These are phyloP conservation scores for Papilio aristodemus DNA, from an alignment of 1,140 invertebrate species.

Conservation along the genomic window DNA sequence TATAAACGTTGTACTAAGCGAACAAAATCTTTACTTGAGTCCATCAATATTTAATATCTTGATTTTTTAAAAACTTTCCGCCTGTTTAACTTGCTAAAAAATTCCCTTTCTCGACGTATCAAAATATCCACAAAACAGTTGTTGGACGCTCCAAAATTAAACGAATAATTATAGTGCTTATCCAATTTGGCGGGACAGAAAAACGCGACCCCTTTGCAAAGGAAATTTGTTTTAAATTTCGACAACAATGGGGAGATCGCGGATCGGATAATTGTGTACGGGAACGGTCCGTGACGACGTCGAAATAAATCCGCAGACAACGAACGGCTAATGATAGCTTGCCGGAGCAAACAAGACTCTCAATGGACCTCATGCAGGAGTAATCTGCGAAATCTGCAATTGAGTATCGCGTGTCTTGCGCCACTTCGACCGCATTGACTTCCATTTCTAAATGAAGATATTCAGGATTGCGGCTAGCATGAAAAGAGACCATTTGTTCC, in stretches of 20 bases:
- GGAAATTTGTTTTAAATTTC: conserved; percentile 80
- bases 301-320: conserved; percentile 61
- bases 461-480: conserved; percentile 15
- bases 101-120: conserved; percentile 50
- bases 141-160: conserved; percentile 59
- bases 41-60: neutral
- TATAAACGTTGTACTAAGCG: too few relatives aligned
- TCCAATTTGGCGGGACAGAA: conserved; percentile 75
- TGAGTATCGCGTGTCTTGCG: conserved; percentile 44
- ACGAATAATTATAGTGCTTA: conserved; percentile 76
- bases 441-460: conserved; percentile 35
- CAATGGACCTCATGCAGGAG: conserved; percentile 51
- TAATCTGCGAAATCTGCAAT: conserved; percentile 47
- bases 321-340: conserved; percentile 71
- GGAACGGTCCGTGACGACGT: conserved; percentile 65
- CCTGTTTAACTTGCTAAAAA: conserved; percentile 55
- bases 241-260: conserved; percentile 77
- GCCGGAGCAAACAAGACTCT: conserved; percentile 50
- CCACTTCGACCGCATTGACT: conserved; percentile 37
- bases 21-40: too few relatives aligned
- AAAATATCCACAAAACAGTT: conserved; percentile 62
- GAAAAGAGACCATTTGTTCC: neutral
- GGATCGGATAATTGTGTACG: conserved; percentile 68
- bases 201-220: conserved; percentile 73
- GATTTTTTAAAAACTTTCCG: conserved; percentile 47